Evolutionary conservation across 1,140 invertebrate species (phyloP).

Genomic region (Bombus pascuorum): DNA sequence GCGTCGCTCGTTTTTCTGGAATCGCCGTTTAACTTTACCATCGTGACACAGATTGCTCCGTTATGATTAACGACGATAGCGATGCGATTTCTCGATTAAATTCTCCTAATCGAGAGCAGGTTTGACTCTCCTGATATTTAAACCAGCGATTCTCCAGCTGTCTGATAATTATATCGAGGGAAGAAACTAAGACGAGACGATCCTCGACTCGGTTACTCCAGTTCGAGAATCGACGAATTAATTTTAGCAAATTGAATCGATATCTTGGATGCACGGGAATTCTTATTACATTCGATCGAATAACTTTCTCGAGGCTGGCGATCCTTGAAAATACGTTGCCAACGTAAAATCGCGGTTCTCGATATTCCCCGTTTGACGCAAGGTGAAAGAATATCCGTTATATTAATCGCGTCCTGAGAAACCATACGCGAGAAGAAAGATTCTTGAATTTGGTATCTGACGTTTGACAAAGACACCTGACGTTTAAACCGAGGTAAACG

Average conservation of each 20-base stretch:
- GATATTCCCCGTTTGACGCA: too few species aligned
- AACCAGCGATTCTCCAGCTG: not conserved
- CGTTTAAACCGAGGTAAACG: not conserved
- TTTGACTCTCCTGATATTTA: not conserved
- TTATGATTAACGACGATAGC: not conserved
- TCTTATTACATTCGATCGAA: not conserved
- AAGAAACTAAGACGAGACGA: not conserved
- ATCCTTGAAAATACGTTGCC: too few species aligned
- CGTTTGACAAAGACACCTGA: too few species aligned
- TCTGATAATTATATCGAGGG: not conserved
- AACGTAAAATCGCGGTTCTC: too few species aligned
- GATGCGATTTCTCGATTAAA: not conserved
- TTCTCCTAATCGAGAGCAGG: not conserved
- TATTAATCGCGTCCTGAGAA: too few species aligned
- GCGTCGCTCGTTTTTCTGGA: not conserved
- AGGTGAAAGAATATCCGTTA: too few species aligned
- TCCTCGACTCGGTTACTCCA: not conserved
- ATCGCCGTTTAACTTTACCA: not conserved
- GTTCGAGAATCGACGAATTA: not conserved
- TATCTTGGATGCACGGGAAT: not conserved
- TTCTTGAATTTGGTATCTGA: too few species aligned
- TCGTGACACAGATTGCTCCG: not conserved
- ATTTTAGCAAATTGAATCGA: slow-evolving; percentile 1
- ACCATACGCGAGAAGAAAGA: too few species aligned
- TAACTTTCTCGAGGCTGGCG: too few species aligned